Evolutionary conservation across 2,797 vertebrate genomes (phyloP).

Genomic region (Manis crassicaudata): DNA sequence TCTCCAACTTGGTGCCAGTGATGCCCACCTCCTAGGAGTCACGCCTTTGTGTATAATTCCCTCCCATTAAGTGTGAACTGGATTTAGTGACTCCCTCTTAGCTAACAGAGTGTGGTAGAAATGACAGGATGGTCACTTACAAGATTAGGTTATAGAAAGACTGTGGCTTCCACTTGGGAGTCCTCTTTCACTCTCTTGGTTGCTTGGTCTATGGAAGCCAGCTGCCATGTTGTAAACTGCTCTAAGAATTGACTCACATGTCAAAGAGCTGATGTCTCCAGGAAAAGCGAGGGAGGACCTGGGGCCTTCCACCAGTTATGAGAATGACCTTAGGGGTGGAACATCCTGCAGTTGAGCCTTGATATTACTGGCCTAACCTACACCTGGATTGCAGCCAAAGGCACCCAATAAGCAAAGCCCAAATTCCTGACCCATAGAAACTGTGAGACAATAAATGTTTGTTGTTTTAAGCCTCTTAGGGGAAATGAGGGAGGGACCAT

Average conservation of each 20-base stretch:
- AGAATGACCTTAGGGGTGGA: neutral
- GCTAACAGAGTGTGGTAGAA: neutral
- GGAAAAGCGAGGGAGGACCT: neutral
- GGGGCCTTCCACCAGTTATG: neutral
- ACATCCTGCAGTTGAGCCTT: neutral
- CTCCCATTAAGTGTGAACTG: neutral
- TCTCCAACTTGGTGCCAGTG: neutral
- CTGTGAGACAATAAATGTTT: too few species aligned
- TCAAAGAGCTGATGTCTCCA: neutral
- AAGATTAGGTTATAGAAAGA: neutral
- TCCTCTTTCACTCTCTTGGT: neutral
- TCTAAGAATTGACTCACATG: neutral
- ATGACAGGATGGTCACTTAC: neutral
- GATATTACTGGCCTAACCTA: neutral
- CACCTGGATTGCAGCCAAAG: neutral
- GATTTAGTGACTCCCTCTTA: neutral
- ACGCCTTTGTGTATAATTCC: neutral
- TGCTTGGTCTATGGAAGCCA: neutral
- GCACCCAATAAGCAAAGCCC: neutral
- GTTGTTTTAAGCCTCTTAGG: neutral
- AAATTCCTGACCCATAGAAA: neutral
- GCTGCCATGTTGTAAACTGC: neutral
- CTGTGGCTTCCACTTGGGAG: neutral
- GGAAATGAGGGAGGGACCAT: neutral
- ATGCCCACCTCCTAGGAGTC: neutral